Base-by-base conservation (phyloP, 2,113 vertebrate species). In the Ia io region DNA sequence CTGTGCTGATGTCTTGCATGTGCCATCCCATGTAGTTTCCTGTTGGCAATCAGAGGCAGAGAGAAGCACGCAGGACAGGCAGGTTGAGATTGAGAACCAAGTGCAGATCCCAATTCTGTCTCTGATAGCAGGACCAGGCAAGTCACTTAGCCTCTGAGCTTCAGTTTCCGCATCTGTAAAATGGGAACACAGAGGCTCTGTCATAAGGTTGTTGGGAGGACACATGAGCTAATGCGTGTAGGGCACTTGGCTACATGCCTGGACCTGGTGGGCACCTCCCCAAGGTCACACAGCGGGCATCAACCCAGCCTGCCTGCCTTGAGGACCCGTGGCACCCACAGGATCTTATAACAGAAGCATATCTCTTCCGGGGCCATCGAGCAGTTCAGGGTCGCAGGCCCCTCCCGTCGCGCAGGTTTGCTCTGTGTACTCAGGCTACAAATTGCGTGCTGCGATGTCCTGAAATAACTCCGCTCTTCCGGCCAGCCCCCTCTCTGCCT, bases 391-490 rank as follows among this genome's bases (percentile, higher is more conserved):
- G 42, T 90, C 73, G 49, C 90, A 40, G 84, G 69, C 67, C 76
- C 79, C 74, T 93, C 71, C 61, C n/a, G 30, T 22, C 74, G 25
- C 56, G 78, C 93, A 93, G 84, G 67, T 78, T 78, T 42, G 18
- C 87, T 95, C 44, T 83, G 51, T 65, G 23, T 23, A 69, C 67
- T 35, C 91, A 13, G 82, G 90, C 90, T 93, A 71, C 95, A 93
- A 84, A 95, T n/a, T 82, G 95, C 92, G 9, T 76, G 63, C 88
- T 28, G 90, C 88, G 18, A 16, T 73, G 67, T 93, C 97, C 95
- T 90, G 92, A 97, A 97, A 97, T 97, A 97, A 90, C 96, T 96
- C 93, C 44, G 73, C 88, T 97, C 61, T 96, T 97, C 97, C 28
- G 95, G 93, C 93, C 95, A 88, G 80, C 73, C 76, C 73, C 6